Evolutionary conservation across 2,113 vertebrate species (phyloP).

Genomic region (Fulica atra): DNA sequence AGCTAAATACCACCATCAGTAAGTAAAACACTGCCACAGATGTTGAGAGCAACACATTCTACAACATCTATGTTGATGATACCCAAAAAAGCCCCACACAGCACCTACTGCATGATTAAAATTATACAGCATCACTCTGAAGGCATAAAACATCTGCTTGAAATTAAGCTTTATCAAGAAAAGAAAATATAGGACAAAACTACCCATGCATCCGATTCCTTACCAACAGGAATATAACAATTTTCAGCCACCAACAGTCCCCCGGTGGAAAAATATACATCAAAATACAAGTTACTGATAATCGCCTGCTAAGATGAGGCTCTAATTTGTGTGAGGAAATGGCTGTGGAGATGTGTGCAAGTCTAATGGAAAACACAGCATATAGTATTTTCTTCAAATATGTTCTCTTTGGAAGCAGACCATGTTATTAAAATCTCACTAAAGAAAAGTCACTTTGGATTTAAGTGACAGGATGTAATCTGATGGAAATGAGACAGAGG

Average conservation of each 20-base stretch:
- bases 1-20: not conserved
- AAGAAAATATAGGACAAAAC: not conserved
- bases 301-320: not conserved
- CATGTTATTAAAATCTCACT: not conserved
- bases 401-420: not conserved
- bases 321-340: not conserved
- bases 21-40: not conserved
- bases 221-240: not conserved
- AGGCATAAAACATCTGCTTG: constrained; percentile 1
- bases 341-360: not conserved
- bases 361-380: not conserved
- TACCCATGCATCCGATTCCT: not conserved
- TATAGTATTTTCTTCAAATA: not conserved
- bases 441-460: not conserved
- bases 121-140: not conserved
- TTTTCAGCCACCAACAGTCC: not conserved
- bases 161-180: constrained; percentile 18
- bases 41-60: not conserved
- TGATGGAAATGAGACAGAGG: not conserved
- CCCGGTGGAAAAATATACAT: not conserved
- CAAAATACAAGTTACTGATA: not conserved
- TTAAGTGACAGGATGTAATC: not conserved
- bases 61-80: not conserved
- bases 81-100: not conserved
- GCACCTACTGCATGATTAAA: not conserved